Percentiles rank a stretch among this genome's conserved stretches.
Evolutionary conservation across 2,113 vertebrate species (phyloP).

Genomic region (Strix aluco): DNA sequence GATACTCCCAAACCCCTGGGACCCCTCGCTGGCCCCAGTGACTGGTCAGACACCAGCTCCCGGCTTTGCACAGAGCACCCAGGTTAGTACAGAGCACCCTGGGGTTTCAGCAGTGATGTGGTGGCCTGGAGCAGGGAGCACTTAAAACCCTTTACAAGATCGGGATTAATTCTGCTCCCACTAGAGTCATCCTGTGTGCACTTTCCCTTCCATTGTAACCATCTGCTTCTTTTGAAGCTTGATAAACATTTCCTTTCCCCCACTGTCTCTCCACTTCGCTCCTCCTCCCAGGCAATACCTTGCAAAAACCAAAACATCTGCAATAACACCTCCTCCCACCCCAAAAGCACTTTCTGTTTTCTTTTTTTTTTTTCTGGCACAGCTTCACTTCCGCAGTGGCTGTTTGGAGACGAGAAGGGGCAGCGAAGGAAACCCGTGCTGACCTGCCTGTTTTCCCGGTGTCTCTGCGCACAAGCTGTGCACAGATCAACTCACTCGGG

Average conservation of each 20-base stretch:
- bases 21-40: fast-evolving
- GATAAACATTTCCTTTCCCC: neutral
- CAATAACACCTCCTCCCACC: neutral
- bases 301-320: neutral
- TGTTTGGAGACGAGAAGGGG: neutral
- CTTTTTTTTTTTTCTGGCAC: neutral
- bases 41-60: neutral
- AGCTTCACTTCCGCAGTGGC: neutral
- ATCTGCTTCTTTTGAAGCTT: neutral
- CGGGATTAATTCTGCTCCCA: neutral
- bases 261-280: neutral
- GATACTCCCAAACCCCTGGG: neutral
- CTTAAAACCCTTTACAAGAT: neutral
- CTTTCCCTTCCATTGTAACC: neutral
- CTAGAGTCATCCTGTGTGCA: neutral
- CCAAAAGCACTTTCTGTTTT: neutral
- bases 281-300: neutral
- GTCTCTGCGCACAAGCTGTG: neutral
- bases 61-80: neutral
- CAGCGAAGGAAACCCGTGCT: fast-evolving
- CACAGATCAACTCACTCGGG: fast-evolving
- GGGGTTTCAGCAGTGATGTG: neutral
- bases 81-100: neutral
- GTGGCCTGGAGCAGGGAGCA: neutral
- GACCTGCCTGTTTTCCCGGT: neutral